Evolutionary conservation across 2,797 vertebrate genomes (phyloP).

Genomic region (Hipposideros larvatus): DNA sequence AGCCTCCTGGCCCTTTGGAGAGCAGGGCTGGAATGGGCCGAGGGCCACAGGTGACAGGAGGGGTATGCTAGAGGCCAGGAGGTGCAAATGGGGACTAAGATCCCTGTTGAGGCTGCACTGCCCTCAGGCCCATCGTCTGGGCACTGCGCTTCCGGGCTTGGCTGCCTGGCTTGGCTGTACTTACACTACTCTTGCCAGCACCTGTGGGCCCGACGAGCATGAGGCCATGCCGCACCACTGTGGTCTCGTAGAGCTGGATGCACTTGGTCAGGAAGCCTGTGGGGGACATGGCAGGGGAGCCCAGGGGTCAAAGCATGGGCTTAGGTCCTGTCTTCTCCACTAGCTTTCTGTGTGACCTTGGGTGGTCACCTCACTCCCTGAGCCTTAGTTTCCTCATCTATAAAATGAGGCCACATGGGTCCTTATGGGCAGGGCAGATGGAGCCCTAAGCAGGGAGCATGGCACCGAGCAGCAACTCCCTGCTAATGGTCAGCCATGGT

Average conservation of each 20-base stretch:
- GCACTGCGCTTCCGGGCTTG: not conserved
- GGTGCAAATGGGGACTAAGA: not conserved
- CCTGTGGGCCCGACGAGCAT: constrained; percentile 96
- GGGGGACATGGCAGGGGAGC: not conserved
- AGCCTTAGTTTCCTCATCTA: constrained; percentile 3
- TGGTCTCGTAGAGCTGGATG: constrained; percentile 97
- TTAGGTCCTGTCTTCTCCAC: not conserved
- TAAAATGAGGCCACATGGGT: not conserved
- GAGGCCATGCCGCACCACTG: constrained; percentile 94
- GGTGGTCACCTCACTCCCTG: not conserved
- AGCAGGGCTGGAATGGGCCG: not conserved
- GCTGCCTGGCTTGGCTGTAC: not conserved
- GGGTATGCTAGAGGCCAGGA: not conserved
- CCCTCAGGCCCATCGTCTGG: not conserved
- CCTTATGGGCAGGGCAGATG: not conserved
- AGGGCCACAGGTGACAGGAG: constrained; percentile 18
- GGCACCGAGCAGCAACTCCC: not conserved
- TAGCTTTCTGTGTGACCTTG: not conserved
- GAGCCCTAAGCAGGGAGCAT: not conserved
- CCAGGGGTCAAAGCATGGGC: not conserved
- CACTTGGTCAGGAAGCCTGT: constrained; percentile 95
- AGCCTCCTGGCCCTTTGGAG: not conserved
- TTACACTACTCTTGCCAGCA: constrained; percentile 96
- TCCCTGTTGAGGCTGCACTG: not conserved
- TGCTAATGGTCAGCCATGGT: not conserved